Conservation (phyloP, 2,888 invertebrate genomes). For the Heliconius charithonia region DNA sequence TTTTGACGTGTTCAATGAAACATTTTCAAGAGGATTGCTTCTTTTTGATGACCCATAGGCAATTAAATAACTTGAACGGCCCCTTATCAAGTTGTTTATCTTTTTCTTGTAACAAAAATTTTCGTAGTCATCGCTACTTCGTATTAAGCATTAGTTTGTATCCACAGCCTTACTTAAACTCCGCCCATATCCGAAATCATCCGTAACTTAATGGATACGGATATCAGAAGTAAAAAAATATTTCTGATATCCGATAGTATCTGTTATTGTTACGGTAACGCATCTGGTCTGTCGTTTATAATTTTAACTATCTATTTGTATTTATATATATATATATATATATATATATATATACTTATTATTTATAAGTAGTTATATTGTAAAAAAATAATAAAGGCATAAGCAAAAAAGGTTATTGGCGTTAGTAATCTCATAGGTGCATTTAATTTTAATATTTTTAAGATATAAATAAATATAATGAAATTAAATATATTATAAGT, state of each 20-base stretch:
- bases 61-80: no score
- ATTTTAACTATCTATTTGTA: neutral
- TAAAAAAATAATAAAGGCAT: neutral
- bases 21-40: no score
- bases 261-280: neutral
- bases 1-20: no score
- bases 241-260: neutral
- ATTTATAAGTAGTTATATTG: neutral
- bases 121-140: neutral
- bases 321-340: neutral
- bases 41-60: no score
- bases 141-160: neutral
- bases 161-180: neutral
- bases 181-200: no score
- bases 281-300: neutral
- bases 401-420: conserved; percentile 2
- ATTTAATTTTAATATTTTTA: conserved; percentile 16
- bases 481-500: conserved; percentile 16
- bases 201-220: no score
- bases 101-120: neutral
- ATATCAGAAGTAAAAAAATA: no score
- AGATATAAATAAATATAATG: neutral
- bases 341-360: neutral
- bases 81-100: no score
- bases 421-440: conserved; percentile 23